Evolutionary conservation across 2,797 vertebrate genomes (phyloP).

Genomic region (Tympanoctomys barrerae): DNA sequence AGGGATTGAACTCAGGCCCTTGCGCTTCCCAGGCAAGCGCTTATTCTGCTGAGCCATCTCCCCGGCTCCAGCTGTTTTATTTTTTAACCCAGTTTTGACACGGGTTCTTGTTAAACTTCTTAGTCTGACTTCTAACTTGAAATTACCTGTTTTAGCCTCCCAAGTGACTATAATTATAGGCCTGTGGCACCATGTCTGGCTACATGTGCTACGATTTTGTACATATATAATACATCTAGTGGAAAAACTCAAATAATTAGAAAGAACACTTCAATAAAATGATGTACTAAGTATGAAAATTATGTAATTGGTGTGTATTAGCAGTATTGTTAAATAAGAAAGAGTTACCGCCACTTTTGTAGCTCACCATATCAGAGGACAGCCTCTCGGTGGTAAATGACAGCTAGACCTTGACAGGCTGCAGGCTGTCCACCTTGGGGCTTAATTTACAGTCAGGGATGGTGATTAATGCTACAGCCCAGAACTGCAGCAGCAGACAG

Average conservation of each 20-base stretch:
- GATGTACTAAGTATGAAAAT: background rate
- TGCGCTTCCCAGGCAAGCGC: no score
- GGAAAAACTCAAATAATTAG: constrained; percentile 35
- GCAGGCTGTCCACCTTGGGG: constrained; percentile 1
- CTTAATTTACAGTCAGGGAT: background rate
- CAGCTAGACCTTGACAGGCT: background rate
- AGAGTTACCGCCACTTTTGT: background rate
- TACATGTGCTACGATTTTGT: background rate
- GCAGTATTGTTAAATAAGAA: constrained; percentile 18
- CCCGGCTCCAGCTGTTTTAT: background rate
- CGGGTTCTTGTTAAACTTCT: background rate
- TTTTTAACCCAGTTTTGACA: background rate
- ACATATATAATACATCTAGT: background rate
- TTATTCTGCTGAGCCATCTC: no score
- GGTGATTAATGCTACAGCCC: background rate
- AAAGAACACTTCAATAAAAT: constrained; percentile 15
- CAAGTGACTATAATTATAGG: background rate
- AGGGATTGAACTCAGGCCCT: no score
- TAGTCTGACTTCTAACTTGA: background rate
- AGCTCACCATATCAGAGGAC: background rate
- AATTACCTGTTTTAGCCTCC: background rate
- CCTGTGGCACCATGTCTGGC: background rate
- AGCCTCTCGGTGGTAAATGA: background rate
- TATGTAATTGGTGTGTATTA: background rate
- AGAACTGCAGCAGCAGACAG: background rate